Base-by-base conservation (phyloP, 2,797 vertebrate species). In the Manis javanica region DNA sequence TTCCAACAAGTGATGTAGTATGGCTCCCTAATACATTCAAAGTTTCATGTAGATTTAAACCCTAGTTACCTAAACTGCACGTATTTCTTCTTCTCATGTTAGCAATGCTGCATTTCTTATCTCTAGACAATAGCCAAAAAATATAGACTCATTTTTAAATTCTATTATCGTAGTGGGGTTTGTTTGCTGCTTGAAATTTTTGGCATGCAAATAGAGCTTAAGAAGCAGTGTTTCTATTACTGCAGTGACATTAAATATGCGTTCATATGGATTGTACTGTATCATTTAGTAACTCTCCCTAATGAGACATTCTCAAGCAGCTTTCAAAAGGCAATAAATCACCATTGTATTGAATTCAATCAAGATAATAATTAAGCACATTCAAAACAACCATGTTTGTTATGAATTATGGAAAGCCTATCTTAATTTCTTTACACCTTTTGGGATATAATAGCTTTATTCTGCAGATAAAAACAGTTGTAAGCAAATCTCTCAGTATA, bases 281-380 rank as follows among this genome's bases (percentile, higher is more conserved):
- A 81, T 88, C 31, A 0, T 61, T 84, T 72, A 78, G 85, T 74
- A 85, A 53, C 26, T 85, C 77, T 95, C 94, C 77, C 46, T 96
- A 97, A 97, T 64, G 94, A 96, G 93, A 96, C 89, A 69, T 39
- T 95, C 92, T 42, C 77, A 90, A 49, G 78, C 75, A 92, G 59
- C 84, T 51, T 92, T 96, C 90, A 63, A 69, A 91, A 61, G 59
- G 92, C 94, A 95, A 96, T 96, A 97, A 87, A 97, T 96, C 94
- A 95, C 74, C 26, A 78, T 2, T 63, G 83, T 29, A 96, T 78
- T 79, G 75, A 94, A 78, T 59, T 74, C 96, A 96, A 96, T 92
- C 1, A 2, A 87, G 93, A 94, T 97, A 97, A 97, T 97, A 97
- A 97, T 97, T 97, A 97, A 97, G 71, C 78, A 66, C 71, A 92